These are phyloP conservation scores for Kryphioiulus occultus DNA, from an alignment of 2,888 invertebrate species.

Conservation along the genomic window DNA sequence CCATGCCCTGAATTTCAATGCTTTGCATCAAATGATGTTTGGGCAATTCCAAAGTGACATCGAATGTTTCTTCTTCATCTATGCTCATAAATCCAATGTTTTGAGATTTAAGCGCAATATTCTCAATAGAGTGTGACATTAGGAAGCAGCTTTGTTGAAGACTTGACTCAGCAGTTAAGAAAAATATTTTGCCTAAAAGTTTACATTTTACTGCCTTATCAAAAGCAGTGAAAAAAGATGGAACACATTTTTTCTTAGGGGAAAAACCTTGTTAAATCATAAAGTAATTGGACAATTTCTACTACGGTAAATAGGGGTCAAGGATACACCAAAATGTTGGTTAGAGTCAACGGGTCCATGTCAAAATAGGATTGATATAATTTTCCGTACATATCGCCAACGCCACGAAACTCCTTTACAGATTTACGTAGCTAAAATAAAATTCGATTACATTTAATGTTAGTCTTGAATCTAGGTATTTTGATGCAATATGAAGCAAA, in stretches of 20 bases:
- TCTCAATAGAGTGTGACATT: constrained; percentile 77
- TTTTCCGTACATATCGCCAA: constrained; percentile 77
- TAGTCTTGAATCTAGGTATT: background rate
- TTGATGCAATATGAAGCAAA: background rate
- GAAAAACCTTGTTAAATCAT: too few relatives aligned
- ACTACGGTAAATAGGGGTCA: background rate
- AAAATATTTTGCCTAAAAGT: constrained; percentile 53
- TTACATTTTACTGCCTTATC: background rate
- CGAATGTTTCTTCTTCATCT: constrained; percentile 56
- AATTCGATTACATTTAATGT: background rate
- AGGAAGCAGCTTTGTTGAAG: constrained; percentile 81
- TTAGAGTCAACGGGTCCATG: constrained; percentile 79
- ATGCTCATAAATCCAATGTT: constrained; percentile 53
- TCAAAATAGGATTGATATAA: constrained; percentile 85
- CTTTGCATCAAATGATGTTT: constrained; percentile 45
- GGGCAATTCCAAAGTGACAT: constrained; percentile 54
- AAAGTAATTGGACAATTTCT: too few relatives aligned
- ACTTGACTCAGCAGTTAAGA: constrained; percentile 63
- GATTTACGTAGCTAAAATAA: constrained; percentile 71
- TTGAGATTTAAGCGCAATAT: constrained; percentile 68
- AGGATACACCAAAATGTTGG: constrained; percentile 74
- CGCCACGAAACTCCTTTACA: constrained; percentile 74
- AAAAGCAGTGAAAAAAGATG: too few relatives aligned
- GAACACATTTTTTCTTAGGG: too few relatives aligned
- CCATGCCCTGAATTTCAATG: constrained; percentile 49